A percentile compares a stretch with the other conserved stretches of the same genome.
These are phyloP conservation scores for Mionectes macconnelli DNA, from an alignment of 2,113 vertebrate genomes.

Conservation along the genomic window DNA sequence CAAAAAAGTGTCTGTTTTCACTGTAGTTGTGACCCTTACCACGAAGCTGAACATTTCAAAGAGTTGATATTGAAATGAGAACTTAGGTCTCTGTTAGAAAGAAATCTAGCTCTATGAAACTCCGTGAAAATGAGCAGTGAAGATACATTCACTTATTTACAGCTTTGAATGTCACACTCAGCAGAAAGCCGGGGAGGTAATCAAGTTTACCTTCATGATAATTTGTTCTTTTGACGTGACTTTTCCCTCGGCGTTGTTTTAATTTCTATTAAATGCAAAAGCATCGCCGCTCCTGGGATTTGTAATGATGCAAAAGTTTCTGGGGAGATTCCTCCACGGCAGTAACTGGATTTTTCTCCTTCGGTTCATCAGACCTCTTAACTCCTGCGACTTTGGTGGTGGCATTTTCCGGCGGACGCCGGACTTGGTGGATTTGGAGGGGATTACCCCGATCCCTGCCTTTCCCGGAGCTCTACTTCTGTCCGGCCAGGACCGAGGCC, in stretches of 20 bases:
- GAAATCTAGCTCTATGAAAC: not conserved
- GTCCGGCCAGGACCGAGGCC: not conserved
- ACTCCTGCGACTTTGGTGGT: not conserved
- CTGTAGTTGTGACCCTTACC: not conserved
- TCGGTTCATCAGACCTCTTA: not conserved
- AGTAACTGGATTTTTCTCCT: not conserved
- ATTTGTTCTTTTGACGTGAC: not conserved
- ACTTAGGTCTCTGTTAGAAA: not conserved
- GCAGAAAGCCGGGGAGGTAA: not conserved
- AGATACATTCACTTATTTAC: not conserved
- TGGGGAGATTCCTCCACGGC: not conserved
- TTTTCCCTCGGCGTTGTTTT: not conserved
- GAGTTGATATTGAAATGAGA: not conserved
- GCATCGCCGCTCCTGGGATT: not conserved
- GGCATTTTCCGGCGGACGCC: not conserved
- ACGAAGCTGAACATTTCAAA: not conserved
- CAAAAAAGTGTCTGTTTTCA: not conserved
- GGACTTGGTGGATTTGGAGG: not conserved
- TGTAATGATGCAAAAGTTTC: not conserved
- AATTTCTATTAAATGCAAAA: not conserved
- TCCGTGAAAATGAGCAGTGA: not conserved
- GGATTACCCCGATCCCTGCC: not conserved
- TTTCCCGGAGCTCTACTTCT: not conserved
- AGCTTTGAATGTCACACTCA: rapidly evolving
- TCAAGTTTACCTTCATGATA: not conserved